These are phyloP conservation scores for Anthopleura xanthogrammica DNA, from an alignment of 92 coral and sea anemone genomes.

Conservation along the genomic window DNA sequence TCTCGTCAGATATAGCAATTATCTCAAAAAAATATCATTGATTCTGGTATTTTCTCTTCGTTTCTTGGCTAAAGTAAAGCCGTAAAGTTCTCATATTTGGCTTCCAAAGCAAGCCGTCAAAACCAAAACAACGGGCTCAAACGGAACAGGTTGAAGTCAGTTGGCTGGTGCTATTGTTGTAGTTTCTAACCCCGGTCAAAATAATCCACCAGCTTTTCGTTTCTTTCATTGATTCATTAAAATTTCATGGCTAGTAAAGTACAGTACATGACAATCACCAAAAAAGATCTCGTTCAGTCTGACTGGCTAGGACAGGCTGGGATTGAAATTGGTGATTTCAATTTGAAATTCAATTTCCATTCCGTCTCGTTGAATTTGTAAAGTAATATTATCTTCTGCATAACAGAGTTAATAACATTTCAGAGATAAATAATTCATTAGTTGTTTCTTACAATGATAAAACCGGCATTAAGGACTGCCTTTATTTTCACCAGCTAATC, in stretches of 20 bases:
- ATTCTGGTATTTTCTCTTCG: background rate
- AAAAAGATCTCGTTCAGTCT: background rate
- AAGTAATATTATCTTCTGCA: background rate
- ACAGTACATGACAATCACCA: background rate
- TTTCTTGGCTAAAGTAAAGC: background rate
- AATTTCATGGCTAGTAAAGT: background rate
- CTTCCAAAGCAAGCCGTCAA: background rate
- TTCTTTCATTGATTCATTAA: background rate
- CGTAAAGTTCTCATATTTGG: background rate
- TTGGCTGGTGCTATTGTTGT: background rate
- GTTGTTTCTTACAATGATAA: background rate
- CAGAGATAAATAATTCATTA: background rate
- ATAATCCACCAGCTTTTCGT: background rate
- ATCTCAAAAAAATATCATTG: background rate
- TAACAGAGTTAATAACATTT: slow-evolving; percentile 4
- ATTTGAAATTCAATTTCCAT: background rate
- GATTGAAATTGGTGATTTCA: background rate
- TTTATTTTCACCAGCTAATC: background rate
- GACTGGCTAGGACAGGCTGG: background rate
- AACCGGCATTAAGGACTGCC: background rate
- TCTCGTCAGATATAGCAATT: background rate
- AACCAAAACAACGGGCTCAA: background rate
- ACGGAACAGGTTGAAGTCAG: background rate
- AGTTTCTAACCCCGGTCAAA: slow-evolving; percentile 1
- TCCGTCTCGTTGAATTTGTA: background rate